Base-by-base conservation (phyloP, 2,888 invertebrate genomes). In the Scaptomyza parva region DNA sequence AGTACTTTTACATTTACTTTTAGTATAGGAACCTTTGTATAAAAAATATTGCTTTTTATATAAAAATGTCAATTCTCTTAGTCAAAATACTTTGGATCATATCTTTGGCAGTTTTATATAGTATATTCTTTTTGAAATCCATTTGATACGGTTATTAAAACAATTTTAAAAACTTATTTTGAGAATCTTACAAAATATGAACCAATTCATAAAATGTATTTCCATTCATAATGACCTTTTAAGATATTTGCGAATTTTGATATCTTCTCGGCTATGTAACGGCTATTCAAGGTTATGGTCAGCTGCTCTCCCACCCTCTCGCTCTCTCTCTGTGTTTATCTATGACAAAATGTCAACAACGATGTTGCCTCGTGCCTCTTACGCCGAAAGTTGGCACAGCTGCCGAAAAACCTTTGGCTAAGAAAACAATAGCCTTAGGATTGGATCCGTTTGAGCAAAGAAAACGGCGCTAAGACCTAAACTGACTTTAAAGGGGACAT, bases 401-500 rank as follows among this genome's bases (percentile, higher is more conserved):
- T 84, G 84, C 78, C 64, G 17, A 24, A 40, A 61, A 68, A 45
- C 43, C 53, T 39, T 59, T 62, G 67, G 57, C 60, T 30, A 41
- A 44, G 58, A 47, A 40, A 75, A 84, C 82, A 82, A 84, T 81
- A 47, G 79, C 73, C 22, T 7, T 18, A 14, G 14, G 9, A 60
- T 70, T 73, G 69, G 60, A 40, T 44, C 57, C 50, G 51, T 6
- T 6, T 8, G 26, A 28, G 9, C n/a, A 18, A 9, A 60, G 58
- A 45, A 41, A 61, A 66, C 55, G 79, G 79, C 79, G 79, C 79
- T 79, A 76, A 70, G 72, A 77, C 33, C 55, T 74, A 52, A 60
- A 70, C 66, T 83, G 85, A 85, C 81, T 84, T 85, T 83, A 65
- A 62, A 69, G 69, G 79, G 83, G 63, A 82, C 74, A 69, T n/a